Evolutionary conservation across 2,888 invertebrate species (phyloP).

Genomic region (Orchestes rusci): DNA sequence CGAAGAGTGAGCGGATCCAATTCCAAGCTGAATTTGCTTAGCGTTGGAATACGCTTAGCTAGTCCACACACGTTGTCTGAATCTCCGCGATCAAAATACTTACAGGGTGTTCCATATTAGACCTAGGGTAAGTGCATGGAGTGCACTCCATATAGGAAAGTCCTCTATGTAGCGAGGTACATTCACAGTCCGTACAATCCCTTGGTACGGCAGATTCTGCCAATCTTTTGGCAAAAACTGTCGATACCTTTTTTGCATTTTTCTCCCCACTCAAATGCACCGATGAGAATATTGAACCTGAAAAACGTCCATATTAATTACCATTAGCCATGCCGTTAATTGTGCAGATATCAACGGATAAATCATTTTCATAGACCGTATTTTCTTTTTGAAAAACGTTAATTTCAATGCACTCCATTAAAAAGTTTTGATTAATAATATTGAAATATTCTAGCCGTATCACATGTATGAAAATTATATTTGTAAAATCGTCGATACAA

Average conservation of each 20-base stretch:
- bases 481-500: no score
- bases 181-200: constrained; percentile 61
- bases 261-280: constrained; percentile 53
- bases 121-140: constrained; percentile 44
- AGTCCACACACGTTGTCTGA: no score
- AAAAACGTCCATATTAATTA: constrained; percentile 8
- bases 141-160: constrained; percentile 60
- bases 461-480: no score
- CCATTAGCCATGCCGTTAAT: no score
- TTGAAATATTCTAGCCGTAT: no score
- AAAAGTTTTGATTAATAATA: no score
- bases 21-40: no score
- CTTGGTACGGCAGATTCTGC: constrained; percentile 55
- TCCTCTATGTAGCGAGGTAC: constrained; percentile 58
- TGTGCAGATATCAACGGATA: not conserved
- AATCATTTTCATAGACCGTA: not conserved
- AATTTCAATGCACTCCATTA: no score
- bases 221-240: constrained; percentile 60
- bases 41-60: no score
- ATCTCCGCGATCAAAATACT: no score
- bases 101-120: constrained; percentile 28
- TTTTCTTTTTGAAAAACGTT: no score
- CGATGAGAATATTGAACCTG: constrained; percentile 56
- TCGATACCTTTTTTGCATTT: constrained; percentile 55
- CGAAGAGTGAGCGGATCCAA: no score